Evolutionary conservation across 2,113 vertebrate species (phyloP), one percentile per base, ranked within the genome.

Genomic region (Hyaena hyaena): DNA sequence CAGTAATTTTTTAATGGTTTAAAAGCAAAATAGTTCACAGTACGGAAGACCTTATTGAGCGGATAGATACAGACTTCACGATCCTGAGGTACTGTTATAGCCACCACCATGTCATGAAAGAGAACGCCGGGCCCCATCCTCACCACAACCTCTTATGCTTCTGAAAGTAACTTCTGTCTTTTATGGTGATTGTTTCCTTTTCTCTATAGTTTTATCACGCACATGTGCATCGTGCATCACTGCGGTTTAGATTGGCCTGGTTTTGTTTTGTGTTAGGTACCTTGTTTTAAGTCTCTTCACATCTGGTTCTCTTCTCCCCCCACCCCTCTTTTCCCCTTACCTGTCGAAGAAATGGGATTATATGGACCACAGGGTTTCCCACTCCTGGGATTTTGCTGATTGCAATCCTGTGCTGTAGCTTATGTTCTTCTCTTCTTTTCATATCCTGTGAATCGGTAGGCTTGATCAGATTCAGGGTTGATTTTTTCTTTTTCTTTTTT

Each of bases 1-100:
- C 85, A 83, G 68, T 82, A 63, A 24, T 69, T 77, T 95, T 82
- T 93, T 65, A 73, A 69, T 74, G 71, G 71, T 66, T 55, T 94
- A 66, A 58, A 91, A 83, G 43, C 76, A 82, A 76, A 90, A 83
- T 84, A 31, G 31, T n/a, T 48, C 50, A 61, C 10, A 74, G 19
- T 50, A 61, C 55, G 61, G 48, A 80, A 92, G 84, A 88, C 35
- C 26, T 73, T 53, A n/a, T 76, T 7, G 35, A 65, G 43, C 77
- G 69, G 65, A 85, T 28, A 76, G 65, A 88, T 33, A 43, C 1
- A 68, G 81, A 43, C 43, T 68, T n/a, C 65, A 26, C 16, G 48
- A 12, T 80, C 48, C 31, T 10, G 53, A 35, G 35, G 15, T 66
- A 3, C 28, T 82, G 16, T 48, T 31, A 5, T 63, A 63, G 58